phyloP scores from a whole-genome alignment of 2,113 vertebrate species.

The Elephas maximus region DNA sequence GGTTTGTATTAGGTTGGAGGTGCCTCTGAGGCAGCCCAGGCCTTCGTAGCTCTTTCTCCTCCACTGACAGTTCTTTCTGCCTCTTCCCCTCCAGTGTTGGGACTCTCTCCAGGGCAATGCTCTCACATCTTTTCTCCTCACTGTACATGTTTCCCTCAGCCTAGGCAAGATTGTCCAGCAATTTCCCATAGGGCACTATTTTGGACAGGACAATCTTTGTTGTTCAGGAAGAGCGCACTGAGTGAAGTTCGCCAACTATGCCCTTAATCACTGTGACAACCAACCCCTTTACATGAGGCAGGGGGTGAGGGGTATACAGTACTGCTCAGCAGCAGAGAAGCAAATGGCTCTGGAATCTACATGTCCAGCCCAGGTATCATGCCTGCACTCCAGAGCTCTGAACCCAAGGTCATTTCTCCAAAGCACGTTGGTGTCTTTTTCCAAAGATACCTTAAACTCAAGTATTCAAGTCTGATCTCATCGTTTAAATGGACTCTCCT shows the following conservation, averaged over 20 bases:
- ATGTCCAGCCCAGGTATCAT: neutral
- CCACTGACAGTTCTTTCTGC: neutral
- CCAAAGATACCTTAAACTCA: constrained; percentile 3
- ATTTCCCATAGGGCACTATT: neutral
- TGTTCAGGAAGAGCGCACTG: neutral
- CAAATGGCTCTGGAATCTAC: neutral
- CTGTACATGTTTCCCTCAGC: neutral
- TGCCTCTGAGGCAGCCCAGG: neutral
- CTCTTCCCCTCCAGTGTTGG: neutral
- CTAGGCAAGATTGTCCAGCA: neutral
- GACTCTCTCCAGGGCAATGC: neutral
- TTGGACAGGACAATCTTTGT: neutral
- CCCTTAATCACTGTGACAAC: neutral
- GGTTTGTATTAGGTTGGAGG: neutral
- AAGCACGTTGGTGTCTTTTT: neutral
- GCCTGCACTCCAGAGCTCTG: neutral
- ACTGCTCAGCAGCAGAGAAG: neutral
- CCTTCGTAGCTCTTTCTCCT: neutral
- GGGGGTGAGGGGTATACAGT: no score
- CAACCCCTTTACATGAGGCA: neutral
- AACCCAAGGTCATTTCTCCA: neutral
- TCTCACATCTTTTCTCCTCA: neutral
- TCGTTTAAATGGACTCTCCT: neutral
- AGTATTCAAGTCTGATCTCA: neutral
- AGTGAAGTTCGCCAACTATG: neutral